A percentile compares a stretch with the other conserved stretches of the same genome.
These are phyloP conservation scores for Xanthorhoe spadicearia DNA, from an alignment of 2,888 invertebrate species.

Conservation along the genomic window DNA sequence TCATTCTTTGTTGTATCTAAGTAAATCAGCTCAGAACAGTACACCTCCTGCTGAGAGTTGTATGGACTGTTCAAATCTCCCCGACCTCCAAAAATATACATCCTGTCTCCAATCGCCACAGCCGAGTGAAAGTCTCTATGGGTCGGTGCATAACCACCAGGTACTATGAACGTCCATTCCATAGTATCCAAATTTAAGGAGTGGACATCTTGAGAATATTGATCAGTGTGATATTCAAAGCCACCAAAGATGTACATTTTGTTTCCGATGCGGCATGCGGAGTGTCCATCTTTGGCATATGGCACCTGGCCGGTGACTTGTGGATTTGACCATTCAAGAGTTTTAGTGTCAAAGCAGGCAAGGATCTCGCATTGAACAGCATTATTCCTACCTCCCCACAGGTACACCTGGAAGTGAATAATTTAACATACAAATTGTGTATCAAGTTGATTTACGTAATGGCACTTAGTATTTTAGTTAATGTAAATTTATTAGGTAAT, in stretches of 20 bases:
- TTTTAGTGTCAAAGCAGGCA: conserved; percentile 91
- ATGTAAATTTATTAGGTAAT: neutral
- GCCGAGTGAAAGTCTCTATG: conserved; percentile 96
- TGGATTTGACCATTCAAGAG: conserved; percentile 88
- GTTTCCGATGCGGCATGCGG: conserved; percentile 91
- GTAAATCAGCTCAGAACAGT: conserved; percentile 90
- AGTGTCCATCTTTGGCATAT: conserved; percentile 95
- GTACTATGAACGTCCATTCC: conserved; percentile 88
- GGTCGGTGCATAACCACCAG: conserved; percentile 87
- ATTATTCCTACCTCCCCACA: conserved; percentile 98
- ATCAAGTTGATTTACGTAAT: conserved; percentile 15
- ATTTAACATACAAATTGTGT: conserved; percentile 8
- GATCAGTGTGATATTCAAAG: conserved; percentile 92
- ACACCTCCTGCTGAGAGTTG: conserved; percentile 87
- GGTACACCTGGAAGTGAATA: conserved; percentile 84
- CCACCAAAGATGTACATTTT: conserved; percentile 96
- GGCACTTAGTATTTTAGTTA: neutral
- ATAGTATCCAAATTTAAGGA: conserved; percentile 89
- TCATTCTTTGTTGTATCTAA: conserved; percentile 88
- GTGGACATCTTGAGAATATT: conserved; percentile 92
- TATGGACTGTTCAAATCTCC: conserved; percentile 87
- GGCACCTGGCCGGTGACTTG: conserved; percentile 89
- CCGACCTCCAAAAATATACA: conserved; percentile 96
- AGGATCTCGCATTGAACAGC: conserved; percentile 90
- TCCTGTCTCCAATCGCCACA: conserved; percentile 89